Conservation (phyloP, 2,888 invertebrate genomes). For the Tholera decimalis region DNA sequence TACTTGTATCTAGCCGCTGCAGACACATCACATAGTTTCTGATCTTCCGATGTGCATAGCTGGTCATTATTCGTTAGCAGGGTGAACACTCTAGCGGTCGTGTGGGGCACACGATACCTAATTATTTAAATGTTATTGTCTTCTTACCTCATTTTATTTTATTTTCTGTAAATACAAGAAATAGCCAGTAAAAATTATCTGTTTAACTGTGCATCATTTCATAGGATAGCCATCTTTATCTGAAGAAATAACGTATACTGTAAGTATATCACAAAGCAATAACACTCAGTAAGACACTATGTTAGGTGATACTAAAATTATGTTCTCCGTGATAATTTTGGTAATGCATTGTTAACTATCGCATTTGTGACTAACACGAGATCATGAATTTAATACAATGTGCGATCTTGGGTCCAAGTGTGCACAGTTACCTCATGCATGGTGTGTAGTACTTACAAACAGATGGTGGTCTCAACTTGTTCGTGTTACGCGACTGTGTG, state of each 20-base stretch:
- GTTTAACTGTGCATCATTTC: slow-evolving; percentile 95
- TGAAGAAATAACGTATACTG: slow-evolving; percentile 91
- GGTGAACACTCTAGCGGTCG: slow-evolving; percentile 51
- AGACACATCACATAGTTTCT: slow-evolving; percentile 61
- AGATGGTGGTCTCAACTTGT: slow-evolving; percentile 83
- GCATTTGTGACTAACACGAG: slow-evolving; percentile 81
- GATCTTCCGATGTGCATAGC: slow-evolving; percentile 61
- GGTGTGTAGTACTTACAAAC: slow-evolving; percentile 85
- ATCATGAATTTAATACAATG: slow-evolving; percentile 63
- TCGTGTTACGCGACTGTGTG: slow-evolving; percentile 77
- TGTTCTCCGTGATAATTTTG: slow-evolving; percentile 76
- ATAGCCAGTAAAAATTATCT: slow-evolving; percentile 94
- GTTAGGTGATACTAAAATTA: slow-evolving; percentile 87
- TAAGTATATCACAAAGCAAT: slow-evolving; percentile 91
- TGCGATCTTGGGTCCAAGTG: slow-evolving; percentile 78
- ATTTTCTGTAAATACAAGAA: slow-evolving; percentile 90
- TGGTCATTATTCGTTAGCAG: no score
- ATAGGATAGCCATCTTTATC: slow-evolving; percentile 93
- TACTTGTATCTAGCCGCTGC: slow-evolving; percentile 64
- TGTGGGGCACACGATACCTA: slow-evolving; percentile 54
- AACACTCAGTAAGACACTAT: slow-evolving; percentile 90
- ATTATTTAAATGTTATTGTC: slow-evolving; percentile 72
- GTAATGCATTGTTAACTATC: slow-evolving; percentile 77
- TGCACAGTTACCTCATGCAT: slow-evolving; percentile 85
- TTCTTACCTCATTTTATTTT: slow-evolving; percentile 78